These are phyloP conservation scores for Amphipyra tragopoginis DNA, from an alignment of 2,888 invertebrate genomes.

Conservation along the genomic window DNA sequence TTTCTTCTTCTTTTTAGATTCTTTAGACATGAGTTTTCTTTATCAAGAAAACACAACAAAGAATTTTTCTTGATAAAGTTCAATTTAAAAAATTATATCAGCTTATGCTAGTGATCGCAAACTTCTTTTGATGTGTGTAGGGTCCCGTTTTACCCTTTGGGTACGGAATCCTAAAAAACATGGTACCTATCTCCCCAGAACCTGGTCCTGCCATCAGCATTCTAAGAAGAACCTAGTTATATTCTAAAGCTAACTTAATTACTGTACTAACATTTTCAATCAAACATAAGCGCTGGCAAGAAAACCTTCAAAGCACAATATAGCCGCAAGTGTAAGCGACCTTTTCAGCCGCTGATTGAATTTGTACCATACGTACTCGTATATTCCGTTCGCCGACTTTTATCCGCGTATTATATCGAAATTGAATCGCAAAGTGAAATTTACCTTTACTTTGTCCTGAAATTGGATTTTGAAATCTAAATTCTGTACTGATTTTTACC, in stretches of 20 bases:
- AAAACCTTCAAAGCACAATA: neutral
- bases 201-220: too few species aligned
- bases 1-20: too few species aligned
- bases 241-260: neutral
- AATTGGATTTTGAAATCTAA: neutral
- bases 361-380: neutral
- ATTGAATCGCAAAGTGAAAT: slow-evolving; percentile 3
- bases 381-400: neutral
- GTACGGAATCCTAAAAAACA: too few species aligned
- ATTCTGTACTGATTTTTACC: neutral
- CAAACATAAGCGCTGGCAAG: neutral
- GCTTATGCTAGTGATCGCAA: too few species aligned
- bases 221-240: too few species aligned
- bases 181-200: too few species aligned
- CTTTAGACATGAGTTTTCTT: too few species aligned
- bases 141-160: too few species aligned
- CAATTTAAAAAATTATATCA: too few species aligned
- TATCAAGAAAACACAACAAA: too few species aligned
- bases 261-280: neutral
- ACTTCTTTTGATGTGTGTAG: too few species aligned
- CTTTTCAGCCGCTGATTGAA: neutral
- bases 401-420: neutral
- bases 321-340: neutral
- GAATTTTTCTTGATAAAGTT: too few species aligned
- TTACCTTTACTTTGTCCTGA: neutral